Evolutionary conservation across 2,113 vertebrate genomes (phyloP), one percentile per base, ranked within the genome.

Genomic region (Lucifuga dentata): DNA sequence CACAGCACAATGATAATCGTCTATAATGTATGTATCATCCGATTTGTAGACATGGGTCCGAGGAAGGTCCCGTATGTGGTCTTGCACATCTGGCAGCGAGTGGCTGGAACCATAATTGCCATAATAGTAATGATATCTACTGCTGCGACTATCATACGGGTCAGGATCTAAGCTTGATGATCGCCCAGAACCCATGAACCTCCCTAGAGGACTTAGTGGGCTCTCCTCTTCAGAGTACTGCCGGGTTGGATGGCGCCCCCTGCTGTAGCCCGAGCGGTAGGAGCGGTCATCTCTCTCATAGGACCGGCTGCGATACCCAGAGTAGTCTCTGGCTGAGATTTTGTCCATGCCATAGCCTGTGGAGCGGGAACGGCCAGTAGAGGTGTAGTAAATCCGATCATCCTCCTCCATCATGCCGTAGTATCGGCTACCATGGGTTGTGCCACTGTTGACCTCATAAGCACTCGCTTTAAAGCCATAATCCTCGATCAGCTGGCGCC

Each of bases 81-180:
- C 96, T 91, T 99, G 97, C 79, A 99, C 98, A 44, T 99, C 98
- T 86, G 97, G 98, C 90, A 99, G 94, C 49, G 98, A 99, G 92
- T 99, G 98, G 92, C 98, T 99, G 92, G 97, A 98, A 91, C 96
- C 97, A 90, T 97, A 98, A 24, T 94, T 94, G 81, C 86, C 89
- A n/a, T 90, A 87, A 85, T 90, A 90, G 83, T 89, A 90, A 32
- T 86, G 84, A 83, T 86, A 84, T 86, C 56, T 88, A 89, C 62
- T 82, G 66, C 93, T 93, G 81, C 93, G 95, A 74, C 92, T 91
- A 39, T 98, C 95, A 51, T 93, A 92, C 21, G 95, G 91, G 59
- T 96, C 90, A 0, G 93, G 62, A 2, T 92, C 95, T 80, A 93
- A 87, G 51, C 88, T 94, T 0, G 90, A 85, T 3, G 94, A 88